Base-by-base conservation (phyloP, 2,797 vertebrate genomes). In the Alfaro cultratus region DNA sequence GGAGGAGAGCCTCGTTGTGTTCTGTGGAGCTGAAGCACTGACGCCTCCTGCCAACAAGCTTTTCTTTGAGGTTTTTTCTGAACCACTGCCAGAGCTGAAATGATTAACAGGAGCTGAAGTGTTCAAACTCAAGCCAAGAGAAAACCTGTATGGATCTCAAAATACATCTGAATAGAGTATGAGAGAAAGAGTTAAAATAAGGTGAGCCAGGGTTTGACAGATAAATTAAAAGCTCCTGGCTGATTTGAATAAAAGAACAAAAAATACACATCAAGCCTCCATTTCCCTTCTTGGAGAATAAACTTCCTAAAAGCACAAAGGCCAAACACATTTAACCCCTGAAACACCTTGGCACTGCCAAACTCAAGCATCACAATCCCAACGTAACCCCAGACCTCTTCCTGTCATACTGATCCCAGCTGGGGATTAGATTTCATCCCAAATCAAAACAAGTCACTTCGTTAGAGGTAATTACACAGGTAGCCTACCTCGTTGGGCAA, bases 391-490 rank as follows among this genome's bases (percentile, higher is more conserved):
- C 87, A 81, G 57, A 80, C 76, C 84, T 60, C 75, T 83, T 45
- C 85, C 88, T 88, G 87, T 83, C 90, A 55, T 88, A 92, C 89
- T 93, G 75, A 92, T 93, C 88, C 86, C 26, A 15, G 74, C 86
- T 16, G 64, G 60, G 91, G 93, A 92, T 95, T 92, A 91, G 77
- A 94, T 94, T 95, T 94, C 95, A 93, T 85, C 74, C 88, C 87
- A 85, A 94, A 95, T 95, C 95, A 94, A 94, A 96, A 96, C 95
- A 96, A 95, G 93, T 93, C 94, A 94, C 94, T 94, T 95, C 92
- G 88, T 95, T 95, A 94, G 93, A 93, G 90, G 92, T 93, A 94
- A 95, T 95, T 95, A 94, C 94, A 92, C 92, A 94, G 93, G 93
- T 95, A 94, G 92, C 86, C 91, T 90, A 91, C 88, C 94, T 91